These are phyloP conservation scores for Gambelia wislizenii DNA, from an alignment of 2,797 vertebrate genomes.

Conservation along the genomic window DNA sequence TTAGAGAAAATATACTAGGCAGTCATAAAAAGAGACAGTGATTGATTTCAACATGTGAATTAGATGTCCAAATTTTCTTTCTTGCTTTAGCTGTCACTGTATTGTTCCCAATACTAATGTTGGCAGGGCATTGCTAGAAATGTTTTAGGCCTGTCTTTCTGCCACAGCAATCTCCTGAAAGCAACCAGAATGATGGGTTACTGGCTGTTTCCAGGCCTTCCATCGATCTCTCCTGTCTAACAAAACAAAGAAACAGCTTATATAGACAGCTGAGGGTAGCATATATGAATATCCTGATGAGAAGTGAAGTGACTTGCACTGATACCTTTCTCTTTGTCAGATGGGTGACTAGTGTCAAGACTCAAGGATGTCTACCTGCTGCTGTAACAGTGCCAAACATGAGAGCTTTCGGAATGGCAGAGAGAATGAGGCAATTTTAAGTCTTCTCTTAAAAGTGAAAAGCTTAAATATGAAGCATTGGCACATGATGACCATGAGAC, in stretches of 20 bases:
- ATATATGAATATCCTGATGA: constrained; percentile 51
- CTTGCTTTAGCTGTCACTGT: not conserved
- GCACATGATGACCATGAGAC: not conserved
- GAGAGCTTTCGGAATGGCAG: constrained; percentile 37
- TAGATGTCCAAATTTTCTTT: not conserved
- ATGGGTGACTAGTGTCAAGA: constrained; percentile 46
- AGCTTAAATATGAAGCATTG: constrained; percentile 42
- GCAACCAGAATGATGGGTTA: not conserved
- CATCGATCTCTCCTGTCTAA: constrained; percentile 61
- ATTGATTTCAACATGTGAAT: not conserved
- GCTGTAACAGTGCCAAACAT: not conserved
- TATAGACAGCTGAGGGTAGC: constrained; percentile 59
- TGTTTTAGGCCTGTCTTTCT: constrained; percentile 11
- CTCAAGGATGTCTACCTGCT: constrained; percentile 37
- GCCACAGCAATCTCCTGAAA: constrained; percentile 27
- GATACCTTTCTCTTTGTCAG: constrained; percentile 52
- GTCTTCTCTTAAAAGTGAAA: constrained; percentile 28
- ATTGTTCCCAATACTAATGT: fast-evolving
- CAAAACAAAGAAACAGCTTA: constrained; percentile 54
- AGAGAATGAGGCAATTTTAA: not conserved
- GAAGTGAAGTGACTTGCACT: constrained; percentile 42
- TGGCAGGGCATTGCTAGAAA: constrained; percentile 41
- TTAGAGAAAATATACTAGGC: not conserved
- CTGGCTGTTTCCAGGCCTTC: constrained; percentile 27
- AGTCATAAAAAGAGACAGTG: not conserved